These are phyloP conservation scores for Didymodactylos carnosus DNA, from an alignment of 2,888 invertebrate genomes.

Conservation along the genomic window DNA sequence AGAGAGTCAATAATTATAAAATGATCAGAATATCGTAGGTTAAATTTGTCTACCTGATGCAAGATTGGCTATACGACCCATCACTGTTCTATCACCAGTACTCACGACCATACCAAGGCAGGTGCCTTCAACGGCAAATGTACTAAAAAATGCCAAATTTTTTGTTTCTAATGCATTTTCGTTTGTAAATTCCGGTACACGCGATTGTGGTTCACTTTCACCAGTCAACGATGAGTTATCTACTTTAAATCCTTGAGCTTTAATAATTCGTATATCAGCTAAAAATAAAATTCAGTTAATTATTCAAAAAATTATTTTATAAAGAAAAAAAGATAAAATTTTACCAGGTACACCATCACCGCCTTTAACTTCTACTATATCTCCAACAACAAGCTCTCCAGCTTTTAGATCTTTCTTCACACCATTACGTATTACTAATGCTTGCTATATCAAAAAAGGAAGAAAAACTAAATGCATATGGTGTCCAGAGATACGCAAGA, in stretches of 20 bases:
- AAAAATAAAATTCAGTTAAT: no score
- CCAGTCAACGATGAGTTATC: constrained; percentile 54
- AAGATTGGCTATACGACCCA: constrained; percentile 36
- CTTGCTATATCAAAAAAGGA: constrained; percentile 32
- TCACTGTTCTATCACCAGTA: constrained; percentile 34
- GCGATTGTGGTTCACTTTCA: constrained; percentile 50
- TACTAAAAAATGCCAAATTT: constrained; percentile 60
- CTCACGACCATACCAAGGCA: constrained; percentile 30
- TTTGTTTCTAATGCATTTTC: constrained; percentile 53
- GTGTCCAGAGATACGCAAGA: neutral
- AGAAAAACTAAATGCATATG: neutral
- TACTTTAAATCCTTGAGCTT: constrained; percentile 74
- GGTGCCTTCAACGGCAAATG: constrained; percentile 51
- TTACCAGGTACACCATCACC: constrained; percentile 16
- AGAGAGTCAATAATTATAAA: no score
- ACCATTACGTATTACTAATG: constrained; percentile 19
- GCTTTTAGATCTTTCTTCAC: constrained; percentile 15
- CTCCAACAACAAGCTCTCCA: constrained; percentile 16
- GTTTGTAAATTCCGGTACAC: constrained; percentile 46
- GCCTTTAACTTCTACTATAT: constrained; percentile 14
- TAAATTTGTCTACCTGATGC: constrained; percentile 22
- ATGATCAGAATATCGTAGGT: no score
- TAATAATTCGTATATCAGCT: constrained; percentile 84
- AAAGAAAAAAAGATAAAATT: no score
- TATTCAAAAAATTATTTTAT: no score